Base-by-base conservation (phyloP, 1,140 invertebrate species). In the Notospermus geniculatus region DNA sequence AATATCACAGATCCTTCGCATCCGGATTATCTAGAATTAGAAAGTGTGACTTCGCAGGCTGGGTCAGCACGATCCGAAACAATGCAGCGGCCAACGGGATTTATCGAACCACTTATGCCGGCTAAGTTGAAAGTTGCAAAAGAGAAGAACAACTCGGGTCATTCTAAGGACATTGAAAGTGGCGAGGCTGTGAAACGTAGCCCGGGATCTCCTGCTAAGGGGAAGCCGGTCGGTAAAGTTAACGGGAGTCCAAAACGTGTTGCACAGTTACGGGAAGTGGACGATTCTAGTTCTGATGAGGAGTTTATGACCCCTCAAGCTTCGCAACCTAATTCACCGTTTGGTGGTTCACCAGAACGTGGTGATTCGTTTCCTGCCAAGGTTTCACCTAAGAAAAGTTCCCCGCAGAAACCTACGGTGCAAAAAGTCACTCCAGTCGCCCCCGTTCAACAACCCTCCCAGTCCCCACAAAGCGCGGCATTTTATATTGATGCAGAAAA, bases 81-180 rank as follows among this genome's bases (percentile, higher is more conserved):
- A 9, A 5, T n/a, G 41, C 17, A 45, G 17, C 1, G 25, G 19
- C 25, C 22, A n/a, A n/a, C 46, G n/a, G 29, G 60, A 63, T 41
- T 62, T 52, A 54, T 69, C 19, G 80, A 81, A 57, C 78, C 74
- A 2, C 61, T 86, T 62, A 79, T 84, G 69, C 82, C 85, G 54
- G 85, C 85, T 64, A 79, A 83, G 62, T 72, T 86, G 61, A 80
- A 83, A 57, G 83, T 84, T 59, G 80, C 83, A 53, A 88, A 88
- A 76, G 86, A 88, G 75, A 85, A 85, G 68, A 80, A 79, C 46
- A 86, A 85, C 75, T n/a, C n/a, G n/a, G 81, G 82, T 60, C 86
- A 88, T 66, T 84, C 82, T 39, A 88, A 88, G 76, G 84, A 84
- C 29, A 84, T 87, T 61, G 87, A 88, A 77, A 78, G 85, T 68